Evolutionary conservation across 2,888 invertebrate species (phyloP).

Genomic region (Mythimna pallens): DNA sequence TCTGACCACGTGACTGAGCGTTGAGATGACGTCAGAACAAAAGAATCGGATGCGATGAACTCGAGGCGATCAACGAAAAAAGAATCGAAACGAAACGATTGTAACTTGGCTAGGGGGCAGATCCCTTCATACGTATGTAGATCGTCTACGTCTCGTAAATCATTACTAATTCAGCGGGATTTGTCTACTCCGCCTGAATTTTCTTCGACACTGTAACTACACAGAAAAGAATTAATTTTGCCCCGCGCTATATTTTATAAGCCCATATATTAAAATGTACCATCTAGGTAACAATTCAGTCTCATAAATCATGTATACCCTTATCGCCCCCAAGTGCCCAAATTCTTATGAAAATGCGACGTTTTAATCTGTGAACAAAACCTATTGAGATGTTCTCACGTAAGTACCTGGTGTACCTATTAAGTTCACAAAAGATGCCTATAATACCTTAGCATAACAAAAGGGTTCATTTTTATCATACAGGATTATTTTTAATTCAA

Average conservation of each 20-base stretch:
- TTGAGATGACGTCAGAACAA: too few relatives aligned
- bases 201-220: slow-evolving; percentile 6
- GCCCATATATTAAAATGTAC: slow-evolving; percentile 15
- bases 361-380: slow-evolving; percentile 52
- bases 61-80: too few relatives aligned
- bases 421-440: slow-evolving; percentile 29
- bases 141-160: slow-evolving; percentile 4
- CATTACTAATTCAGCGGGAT: slow-evolving; percentile 28
- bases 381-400: slow-evolving; percentile 28
- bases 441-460: slow-evolving; percentile 7
- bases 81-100: too few relatives aligned
- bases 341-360: slow-evolving; percentile 39
- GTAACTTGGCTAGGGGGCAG: too few relatives aligned
- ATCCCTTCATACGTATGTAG: not conserved
- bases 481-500: not conserved
- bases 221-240: slow-evolving; percentile 36
- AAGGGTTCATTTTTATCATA: not conserved
- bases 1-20: too few relatives aligned
- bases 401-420: slow-evolving; percentile 6
- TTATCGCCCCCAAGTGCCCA: slow-evolving; percentile 38
- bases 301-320: slow-evolving; percentile 53
- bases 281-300: slow-evolving; percentile 30
- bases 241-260: slow-evolving; percentile 22
- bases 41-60: too few relatives aligned
- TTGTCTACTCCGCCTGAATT: slow-evolving; percentile 3